A percentile compares a stretch with the other conserved stretches of the same genome.
phyloP scores from a whole-genome alignment of 2,113 vertebrate genomes.

The Ceratotherium simum region DNA sequence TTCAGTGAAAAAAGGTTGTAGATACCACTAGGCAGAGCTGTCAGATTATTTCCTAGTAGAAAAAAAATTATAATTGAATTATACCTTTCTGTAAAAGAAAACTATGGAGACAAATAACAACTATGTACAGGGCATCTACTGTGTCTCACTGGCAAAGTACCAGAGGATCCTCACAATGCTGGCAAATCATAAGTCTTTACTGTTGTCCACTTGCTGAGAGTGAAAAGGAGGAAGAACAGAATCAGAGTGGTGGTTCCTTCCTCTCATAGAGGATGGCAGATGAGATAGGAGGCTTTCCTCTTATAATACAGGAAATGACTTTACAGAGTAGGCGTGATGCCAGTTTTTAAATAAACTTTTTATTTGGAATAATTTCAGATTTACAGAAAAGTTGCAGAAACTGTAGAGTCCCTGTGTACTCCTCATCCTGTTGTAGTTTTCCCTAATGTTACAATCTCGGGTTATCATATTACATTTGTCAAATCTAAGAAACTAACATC shows the following conservation, averaged over 20 bases:
- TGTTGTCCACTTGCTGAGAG: not conserved
- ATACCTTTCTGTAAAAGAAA: conserved; percentile 35
- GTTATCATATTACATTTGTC: not conserved
- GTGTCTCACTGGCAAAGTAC: not conserved
- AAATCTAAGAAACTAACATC: not conserved
- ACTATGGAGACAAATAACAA: not conserved
- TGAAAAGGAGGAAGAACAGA: not conserved
- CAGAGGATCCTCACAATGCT: not conserved
- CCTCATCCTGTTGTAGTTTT: not conserved
- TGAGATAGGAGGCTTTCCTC: not conserved
- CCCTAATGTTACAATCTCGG: not conserved
- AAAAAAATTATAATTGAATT: conserved; percentile 12
- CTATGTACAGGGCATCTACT: not conserved
- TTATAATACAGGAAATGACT: conserved; percentile 9
- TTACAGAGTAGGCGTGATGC: not conserved
- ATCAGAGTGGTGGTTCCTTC: not conserved
- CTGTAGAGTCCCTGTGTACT: not conserved
- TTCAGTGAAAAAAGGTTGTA: conserved; percentile 77
- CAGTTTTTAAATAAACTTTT: conserved; percentile 17
- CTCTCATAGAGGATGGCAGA: not conserved
- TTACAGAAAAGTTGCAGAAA: conserved; percentile 21
- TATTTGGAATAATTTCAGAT: conserved; percentile 17
- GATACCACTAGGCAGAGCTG: conserved; percentile 80
- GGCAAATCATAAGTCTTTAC: not conserved
- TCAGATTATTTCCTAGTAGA: conserved; percentile 84